Conservation (phyloP, 2,888 invertebrate species). For the Chaitophorus viminalis region DNA sequence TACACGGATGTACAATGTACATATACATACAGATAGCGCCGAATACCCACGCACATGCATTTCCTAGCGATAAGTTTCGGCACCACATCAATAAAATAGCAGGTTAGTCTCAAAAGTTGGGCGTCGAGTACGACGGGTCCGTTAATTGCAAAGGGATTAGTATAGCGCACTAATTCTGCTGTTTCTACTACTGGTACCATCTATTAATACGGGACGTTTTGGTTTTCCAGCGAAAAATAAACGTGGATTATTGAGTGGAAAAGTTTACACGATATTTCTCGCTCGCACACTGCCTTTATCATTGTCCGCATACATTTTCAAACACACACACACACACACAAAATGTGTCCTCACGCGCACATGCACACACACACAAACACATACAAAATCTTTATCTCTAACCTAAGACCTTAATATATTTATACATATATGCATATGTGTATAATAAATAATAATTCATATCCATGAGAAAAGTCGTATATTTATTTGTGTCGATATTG, state of each 20-base stretch:
- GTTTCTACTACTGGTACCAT: background rate
- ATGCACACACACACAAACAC: background rate
- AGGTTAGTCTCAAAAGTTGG: background rate
- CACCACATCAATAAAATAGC: background rate
- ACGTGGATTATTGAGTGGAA: background rate
- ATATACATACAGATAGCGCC: background rate
- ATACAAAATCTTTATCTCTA: background rate
- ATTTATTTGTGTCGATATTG: background rate
- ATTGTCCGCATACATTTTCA: background rate
- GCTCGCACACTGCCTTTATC: background rate
- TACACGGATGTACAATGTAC: background rate
- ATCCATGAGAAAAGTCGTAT: background rate
- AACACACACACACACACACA: background rate
- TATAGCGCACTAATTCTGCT: background rate
- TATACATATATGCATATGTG: no score
- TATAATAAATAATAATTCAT: background rate
- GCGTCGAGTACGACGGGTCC: background rate
- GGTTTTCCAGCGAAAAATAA: slow-evolving; percentile 6
- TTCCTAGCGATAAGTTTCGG: background rate
- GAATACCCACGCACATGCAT: background rate
- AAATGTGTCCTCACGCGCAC: background rate
- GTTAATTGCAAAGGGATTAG: slow-evolving; percentile 24
- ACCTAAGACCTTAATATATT: no score
- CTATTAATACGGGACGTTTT: background rate
- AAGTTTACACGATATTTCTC: background rate